Base-by-base conservation (phyloP, 2,797 vertebrate species). In the Anguilla obscura region DNA sequence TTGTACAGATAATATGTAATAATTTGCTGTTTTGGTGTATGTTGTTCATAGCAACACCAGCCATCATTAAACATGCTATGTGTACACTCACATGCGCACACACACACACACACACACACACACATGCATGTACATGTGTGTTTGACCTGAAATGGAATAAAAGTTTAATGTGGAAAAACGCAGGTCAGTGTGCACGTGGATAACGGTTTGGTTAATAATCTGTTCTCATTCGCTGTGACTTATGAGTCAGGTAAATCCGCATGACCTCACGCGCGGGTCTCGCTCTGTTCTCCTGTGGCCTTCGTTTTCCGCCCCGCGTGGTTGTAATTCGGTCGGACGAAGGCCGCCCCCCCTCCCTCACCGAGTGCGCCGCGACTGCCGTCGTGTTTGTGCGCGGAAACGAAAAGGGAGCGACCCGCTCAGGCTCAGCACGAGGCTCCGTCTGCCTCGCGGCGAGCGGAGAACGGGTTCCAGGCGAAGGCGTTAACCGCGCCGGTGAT, bases 211-310 rank as follows among this genome's bases (percentile, higher is more conserved):
- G 16, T 80, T 80, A 45, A 80, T 48, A n/a, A 48, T 30, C 16
- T 80, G 74, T 76, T 18, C 4, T 80, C 76, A 80, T 80, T 48
- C 76, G 48, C 36, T n/a, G 71, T 80, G 40, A 80, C 45, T 50
- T n/a, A 48, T 50, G 76, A 48, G 76, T 14, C 7, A 8, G 40
- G 76, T 2, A 1, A 1, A 48, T 24, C 40, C 76, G 7, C 76
- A 80, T 80, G 76, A 80, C 76, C 48, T 48, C 36, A 79, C 21
- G 16, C 3, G 18, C 0, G 18, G 74, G 4, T 8, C 36, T 18
- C 3, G 33, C 1, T 27, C 74, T 33, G 18, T 79, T 79, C 74
- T 5, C 21, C 74, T 7, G 36, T 45, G n/a, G 40, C 76, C 76
- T 80, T 45, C 9, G 40, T n/a, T 80, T 48, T 24, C 76, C 18